Evolutionary conservation across 2,113 vertebrate genomes (phyloP).

Genomic region (Etheostoma spectabile): DNA sequence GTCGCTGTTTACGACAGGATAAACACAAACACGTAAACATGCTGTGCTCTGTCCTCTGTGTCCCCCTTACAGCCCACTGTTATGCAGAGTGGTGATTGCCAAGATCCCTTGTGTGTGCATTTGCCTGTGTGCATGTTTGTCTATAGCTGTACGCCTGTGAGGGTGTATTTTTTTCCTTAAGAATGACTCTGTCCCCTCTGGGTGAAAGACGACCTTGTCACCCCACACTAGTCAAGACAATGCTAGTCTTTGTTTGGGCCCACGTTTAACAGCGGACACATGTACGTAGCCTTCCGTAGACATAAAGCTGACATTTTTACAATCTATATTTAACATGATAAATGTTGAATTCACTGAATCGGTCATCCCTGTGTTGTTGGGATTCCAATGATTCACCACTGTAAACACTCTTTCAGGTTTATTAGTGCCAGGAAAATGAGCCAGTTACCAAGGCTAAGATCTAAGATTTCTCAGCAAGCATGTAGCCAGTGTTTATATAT

Average conservation of each 20-base stretch:
- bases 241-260: conserved; percentile 2
- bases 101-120: conserved; percentile 30
- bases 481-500: background rate
- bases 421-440: background rate
- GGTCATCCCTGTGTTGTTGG: conserved; percentile 15
- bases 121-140: conserved; percentile 16
- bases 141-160: background rate
- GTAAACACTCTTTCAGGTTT: conserved; percentile 7
- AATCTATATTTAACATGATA: background rate
- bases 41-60: conserved; percentile 66
- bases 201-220: conserved; percentile 20
- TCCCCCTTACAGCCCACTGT: conserved; percentile 60
- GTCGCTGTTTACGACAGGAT: conserved; percentile 76
- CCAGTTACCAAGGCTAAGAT: background rate
- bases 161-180: conserved; percentile 21
- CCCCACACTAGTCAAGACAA: conserved; percentile 11
- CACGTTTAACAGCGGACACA: background rate
- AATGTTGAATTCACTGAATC: conserved; percentile 20
- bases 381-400: conserved; percentile 14
- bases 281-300: background rate
- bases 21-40: conserved; percentile 67
- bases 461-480: background rate
- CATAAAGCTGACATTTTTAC: background rate
- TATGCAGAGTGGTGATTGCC: conserved; percentile 52
- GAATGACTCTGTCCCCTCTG: conserved; percentile 2